phyloP scores from a whole-genome alignment of 92 coral and sea anemone species.

The Porites rus region DNA sequence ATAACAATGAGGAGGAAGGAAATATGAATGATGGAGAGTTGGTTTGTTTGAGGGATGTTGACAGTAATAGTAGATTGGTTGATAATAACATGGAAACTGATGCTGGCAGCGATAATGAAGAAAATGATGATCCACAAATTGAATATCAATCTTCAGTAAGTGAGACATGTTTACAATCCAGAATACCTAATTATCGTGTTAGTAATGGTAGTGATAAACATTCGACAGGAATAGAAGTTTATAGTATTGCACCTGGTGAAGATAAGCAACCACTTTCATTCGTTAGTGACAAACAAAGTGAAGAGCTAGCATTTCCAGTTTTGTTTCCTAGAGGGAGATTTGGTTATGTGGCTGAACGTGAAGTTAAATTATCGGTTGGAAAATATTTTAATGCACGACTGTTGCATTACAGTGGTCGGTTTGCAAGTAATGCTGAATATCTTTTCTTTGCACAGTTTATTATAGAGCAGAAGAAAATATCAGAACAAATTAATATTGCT shows the following conservation, averaged over 20 bases:
- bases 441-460: conserved; percentile 72
- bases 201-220: neutral
- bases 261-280: conserved; percentile 71
- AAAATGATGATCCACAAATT: neutral
- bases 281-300: conserved; percentile 69
- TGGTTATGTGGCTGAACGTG: conserved; percentile 58
- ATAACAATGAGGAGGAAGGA: too few relatives aligned
- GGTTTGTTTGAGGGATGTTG: too few relatives aligned
- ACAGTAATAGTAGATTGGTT: too few relatives aligned
- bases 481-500: conserved; percentile 62
- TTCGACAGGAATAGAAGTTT: conserved; percentile 59
- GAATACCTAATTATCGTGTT: neutral
- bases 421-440: conserved; percentile 71
- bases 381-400: conserved; percentile 65
- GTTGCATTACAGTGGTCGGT: conserved; percentile 58
- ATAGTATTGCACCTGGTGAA: conserved; percentile 54
- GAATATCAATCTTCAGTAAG: neutral
- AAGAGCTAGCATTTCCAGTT: conserved; percentile 76
- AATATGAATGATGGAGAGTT: too few relatives aligned
- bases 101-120: neutral
- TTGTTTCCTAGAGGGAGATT: conserved; percentile 71
- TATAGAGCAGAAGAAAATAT: conserved; percentile 59
- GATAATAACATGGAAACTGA: too few relatives aligned
- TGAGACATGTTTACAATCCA: conserved; percentile 3
- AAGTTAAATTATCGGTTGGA: conserved; percentile 41